These are phyloP conservation scores for Ruditapes philippinarum DNA, from an alignment of 1,140 invertebrate species.

Conservation along the genomic window DNA sequence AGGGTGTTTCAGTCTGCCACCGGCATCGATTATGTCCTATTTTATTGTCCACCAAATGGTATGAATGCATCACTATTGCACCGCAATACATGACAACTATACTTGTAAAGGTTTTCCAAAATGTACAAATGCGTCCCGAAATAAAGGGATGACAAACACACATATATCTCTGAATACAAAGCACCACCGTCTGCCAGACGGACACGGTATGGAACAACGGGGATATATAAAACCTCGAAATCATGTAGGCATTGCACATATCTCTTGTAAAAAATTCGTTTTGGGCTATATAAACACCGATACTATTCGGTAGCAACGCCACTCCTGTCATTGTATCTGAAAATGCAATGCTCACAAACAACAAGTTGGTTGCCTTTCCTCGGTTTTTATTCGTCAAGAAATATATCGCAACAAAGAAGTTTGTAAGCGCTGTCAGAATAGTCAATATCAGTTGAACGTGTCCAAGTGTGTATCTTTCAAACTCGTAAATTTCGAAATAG, in stretches of 20 bases:
- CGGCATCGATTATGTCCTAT: neutral
- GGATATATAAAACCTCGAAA: constrained; percentile 39
- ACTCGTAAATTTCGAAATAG: constrained; percentile 22
- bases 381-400: constrained; percentile 42
- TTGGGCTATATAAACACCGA: constrained; percentile 30
- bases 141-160: constrained; percentile 65
- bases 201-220: constrained; percentile 57
- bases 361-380: constrained; percentile 38
- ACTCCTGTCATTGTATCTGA: constrained; percentile 61
- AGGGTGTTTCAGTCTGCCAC: constrained; percentile 36
- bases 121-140: constrained; percentile 36
- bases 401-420: constrained; percentile 32
- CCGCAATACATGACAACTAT: constrained; percentile 13
- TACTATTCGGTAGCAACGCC: constrained; percentile 22
- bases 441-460: constrained; percentile 26
- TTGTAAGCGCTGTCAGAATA: constrained; percentile 32
- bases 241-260: constrained; percentile 36
- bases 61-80: constrained; percentile 19
- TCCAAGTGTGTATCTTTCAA: constrained; percentile 43
- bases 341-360: constrained; percentile 55
- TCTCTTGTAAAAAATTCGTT: neutral
- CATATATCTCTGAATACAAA: constrained; percentile 57
- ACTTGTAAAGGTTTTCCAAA: constrained; percentile 42
- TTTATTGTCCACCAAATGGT: constrained; percentile 46
- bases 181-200: constrained; percentile 55